Conservation (phyloP, 2,113 vertebrate species). For the Gymnorhina tibicen region DNA sequence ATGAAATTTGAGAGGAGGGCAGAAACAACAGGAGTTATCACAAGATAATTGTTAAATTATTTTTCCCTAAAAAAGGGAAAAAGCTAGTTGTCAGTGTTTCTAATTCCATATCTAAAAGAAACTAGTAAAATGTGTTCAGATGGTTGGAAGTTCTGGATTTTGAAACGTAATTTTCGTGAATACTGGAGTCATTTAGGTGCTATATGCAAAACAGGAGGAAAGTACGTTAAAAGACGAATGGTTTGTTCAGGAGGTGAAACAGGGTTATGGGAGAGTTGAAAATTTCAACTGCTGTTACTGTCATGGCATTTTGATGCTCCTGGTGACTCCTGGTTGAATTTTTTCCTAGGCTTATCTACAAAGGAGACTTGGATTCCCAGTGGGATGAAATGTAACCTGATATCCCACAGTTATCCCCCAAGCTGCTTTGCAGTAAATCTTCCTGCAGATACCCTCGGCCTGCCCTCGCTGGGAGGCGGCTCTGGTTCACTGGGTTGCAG, state of each 20-base stretch:
- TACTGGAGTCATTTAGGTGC: not conserved
- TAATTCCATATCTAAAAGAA: not conserved
- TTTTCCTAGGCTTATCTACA: not conserved
- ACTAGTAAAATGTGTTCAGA: not conserved
- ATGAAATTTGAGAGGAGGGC: not conserved
- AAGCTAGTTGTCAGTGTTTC: not conserved
- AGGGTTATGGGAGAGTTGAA: not conserved
- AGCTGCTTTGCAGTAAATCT: not conserved
- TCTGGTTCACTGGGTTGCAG: not conserved
- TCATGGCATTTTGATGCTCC: not conserved
- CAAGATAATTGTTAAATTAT: not conserved
- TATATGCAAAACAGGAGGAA: not conserved
- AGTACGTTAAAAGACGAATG: not conserved
- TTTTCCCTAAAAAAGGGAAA: not conserved
- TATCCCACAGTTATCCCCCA: not conserved
- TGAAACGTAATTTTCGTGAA: not conserved
- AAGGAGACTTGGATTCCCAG: not conserved
- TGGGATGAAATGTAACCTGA: not conserved
- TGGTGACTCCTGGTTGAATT: not conserved
- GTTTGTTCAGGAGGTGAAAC: not conserved
- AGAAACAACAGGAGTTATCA: not conserved
- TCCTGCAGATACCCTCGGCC: not conserved
- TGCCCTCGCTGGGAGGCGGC: not conserved
- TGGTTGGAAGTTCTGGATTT: not conserved
- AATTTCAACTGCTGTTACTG: accelerated